These are phyloP conservation scores for Gila robusta DNA, from an alignment of 2,797 vertebrate genomes.

Conservation along the genomic window DNA sequence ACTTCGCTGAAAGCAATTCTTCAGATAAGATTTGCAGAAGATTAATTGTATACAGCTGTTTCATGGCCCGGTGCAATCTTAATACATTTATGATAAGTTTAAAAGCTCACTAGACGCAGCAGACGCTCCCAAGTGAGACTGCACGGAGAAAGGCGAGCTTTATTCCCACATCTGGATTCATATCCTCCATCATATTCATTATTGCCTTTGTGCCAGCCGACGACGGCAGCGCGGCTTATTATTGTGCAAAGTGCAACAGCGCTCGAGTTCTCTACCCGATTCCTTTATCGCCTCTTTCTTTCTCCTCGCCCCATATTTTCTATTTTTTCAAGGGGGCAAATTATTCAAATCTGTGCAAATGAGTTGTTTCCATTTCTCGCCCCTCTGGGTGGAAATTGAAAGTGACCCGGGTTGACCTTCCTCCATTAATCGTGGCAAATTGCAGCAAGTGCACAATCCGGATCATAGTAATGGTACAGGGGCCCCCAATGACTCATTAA, in stretches of 20 bases:
- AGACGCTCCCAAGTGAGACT: conserved; percentile 86
- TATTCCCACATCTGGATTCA: conserved; percentile 98
- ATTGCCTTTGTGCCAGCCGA: conserved; percentile 84
- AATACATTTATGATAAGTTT: conserved; percentile 99
- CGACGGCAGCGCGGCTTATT: conserved; percentile 81
- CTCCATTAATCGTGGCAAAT: conserved; percentile 98
- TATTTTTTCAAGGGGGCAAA: conserved; percentile 78
- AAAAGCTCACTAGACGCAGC: conserved; percentile 93
- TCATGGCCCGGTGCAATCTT: conserved; percentile 99
- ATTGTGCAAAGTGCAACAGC: conserved; percentile 82
- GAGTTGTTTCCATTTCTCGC: conserved; percentile 98
- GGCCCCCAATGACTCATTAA: conserved; percentile 89
- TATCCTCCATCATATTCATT: conserved; percentile 92
- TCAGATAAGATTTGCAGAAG: conserved; percentile 97
- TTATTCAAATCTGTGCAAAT: conserved; percentile 99
- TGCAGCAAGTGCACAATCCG: conserved; percentile 91
- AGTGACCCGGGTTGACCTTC: conserved; percentile 94
- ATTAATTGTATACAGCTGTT: conserved; percentile 99
- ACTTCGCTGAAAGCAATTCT: conserved; percentile 95
- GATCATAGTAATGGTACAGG: conserved; percentile 86
- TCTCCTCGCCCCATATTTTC: conserved; percentile 51
- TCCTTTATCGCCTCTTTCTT: conserved; percentile 62
- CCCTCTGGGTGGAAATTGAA: conserved; percentile 98
- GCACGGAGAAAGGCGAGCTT: conserved; percentile 77
- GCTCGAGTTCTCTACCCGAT: conserved; percentile 55